Conservation (phyloP, 1,140 invertebrate species). For the Elymnias hypermnestra region DNA sequence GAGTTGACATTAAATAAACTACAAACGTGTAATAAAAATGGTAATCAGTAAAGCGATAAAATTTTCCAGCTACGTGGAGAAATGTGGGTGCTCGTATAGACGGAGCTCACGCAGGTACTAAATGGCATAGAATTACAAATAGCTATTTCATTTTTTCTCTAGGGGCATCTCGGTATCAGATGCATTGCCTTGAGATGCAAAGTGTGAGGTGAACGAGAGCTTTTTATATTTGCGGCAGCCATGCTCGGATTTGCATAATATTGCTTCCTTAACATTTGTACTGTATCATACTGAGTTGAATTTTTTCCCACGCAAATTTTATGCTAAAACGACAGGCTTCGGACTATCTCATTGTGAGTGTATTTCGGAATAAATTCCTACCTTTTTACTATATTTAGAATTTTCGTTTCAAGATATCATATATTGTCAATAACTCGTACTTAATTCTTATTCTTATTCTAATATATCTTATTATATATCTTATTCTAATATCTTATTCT, state of each 20-base stretch:
- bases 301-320: slow-evolving; percentile 15
- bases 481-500: no score
- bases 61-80: slow-evolving; percentile 16
- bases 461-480: no score
- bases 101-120: slow-evolving; percentile 39
- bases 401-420: no score
- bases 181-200: slow-evolving; percentile 72
- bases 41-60: slow-evolving; percentile 25
- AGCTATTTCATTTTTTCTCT: slow-evolving; percentile 65
- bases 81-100: slow-evolving; percentile 17
- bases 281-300: slow-evolving; percentile 31
- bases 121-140: slow-evolving; percentile 70
- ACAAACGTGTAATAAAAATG: slow-evolving; percentile 22
- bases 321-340: slow-evolving; percentile 1
- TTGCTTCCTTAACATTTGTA: slow-evolving; percentile 66
- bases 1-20: slow-evolving; percentile 6
- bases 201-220: slow-evolving; percentile 62
- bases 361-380: no score
- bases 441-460: no score
- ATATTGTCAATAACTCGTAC: no score
- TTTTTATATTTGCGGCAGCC: slow-evolving; percentile 70
- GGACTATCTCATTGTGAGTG: no score
- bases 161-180: slow-evolving; percentile 65
- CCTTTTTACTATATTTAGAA: no score
- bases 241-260: slow-evolving; percentile 47